phyloP scores from a whole-genome alignment of 2,113 vertebrate species.

The Peromyscus californicus region DNA sequence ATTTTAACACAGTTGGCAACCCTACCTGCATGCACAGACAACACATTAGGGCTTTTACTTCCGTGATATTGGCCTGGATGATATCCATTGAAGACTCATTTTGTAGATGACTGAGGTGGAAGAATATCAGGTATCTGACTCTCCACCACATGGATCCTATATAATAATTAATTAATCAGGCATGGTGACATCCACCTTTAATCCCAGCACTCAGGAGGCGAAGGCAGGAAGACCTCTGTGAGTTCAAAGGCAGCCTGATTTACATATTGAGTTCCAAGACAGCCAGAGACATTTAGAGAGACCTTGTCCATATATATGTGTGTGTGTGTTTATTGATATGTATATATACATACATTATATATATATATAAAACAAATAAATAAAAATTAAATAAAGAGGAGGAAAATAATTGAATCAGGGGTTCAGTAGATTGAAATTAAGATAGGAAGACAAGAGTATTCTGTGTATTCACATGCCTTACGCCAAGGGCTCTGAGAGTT shows the following conservation, averaged over 20 bases:
- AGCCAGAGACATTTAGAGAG: neutral
- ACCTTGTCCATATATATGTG: neutral
- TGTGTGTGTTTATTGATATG: accelerated
- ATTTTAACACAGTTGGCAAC: neutral
- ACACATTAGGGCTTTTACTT: slow-evolving; percentile 2
- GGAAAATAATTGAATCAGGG: neutral
- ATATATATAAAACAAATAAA: neutral
- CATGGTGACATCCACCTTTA: neutral
- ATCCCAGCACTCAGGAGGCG: neutral
- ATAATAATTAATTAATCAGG: neutral
- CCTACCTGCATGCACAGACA: neutral
- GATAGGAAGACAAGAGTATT: neutral
- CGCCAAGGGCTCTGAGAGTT: neutral
- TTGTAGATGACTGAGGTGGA: neutral
- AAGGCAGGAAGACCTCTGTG: neutral
- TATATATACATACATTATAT: neutral
- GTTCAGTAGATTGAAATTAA: neutral
- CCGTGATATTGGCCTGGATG: neutral
- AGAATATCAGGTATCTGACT: neutral
- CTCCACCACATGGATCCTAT: neutral
- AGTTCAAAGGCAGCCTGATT: neutral
- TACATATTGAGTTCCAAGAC: neutral
- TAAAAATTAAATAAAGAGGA: neutral
- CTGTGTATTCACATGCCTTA: neutral
- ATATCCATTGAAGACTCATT: neutral